These are phyloP conservation scores for Notodonta dromedarius DNA, from an alignment of 2,888 invertebrate species.

Conservation along the genomic window DNA sequence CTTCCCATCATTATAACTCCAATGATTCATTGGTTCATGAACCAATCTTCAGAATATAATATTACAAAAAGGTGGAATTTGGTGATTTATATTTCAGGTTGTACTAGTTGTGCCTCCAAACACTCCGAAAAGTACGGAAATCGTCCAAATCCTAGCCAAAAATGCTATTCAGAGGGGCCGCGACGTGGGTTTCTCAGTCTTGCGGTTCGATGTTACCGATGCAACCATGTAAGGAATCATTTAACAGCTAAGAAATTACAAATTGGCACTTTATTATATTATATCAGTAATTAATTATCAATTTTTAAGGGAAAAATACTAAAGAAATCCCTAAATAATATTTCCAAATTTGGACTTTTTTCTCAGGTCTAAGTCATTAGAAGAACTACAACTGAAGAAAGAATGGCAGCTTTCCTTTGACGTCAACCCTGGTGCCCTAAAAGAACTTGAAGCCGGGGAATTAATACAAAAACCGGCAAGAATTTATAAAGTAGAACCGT, in stretches of 20 bases:
- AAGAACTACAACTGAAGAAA: conserved; percentile 60
- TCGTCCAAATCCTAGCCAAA: conserved; percentile 60
- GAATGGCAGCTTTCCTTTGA: conserved; percentile 70
- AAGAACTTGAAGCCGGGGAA: conserved; percentile 24
- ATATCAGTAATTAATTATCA: no score
- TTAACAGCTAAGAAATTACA: no score
- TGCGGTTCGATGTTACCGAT: conserved; percentile 70
- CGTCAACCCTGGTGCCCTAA: conserved; percentile 48
- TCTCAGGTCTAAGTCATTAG: conserved; percentile 62
- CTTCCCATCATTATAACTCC: no score
- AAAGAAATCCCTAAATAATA: no score
- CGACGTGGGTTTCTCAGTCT: conserved; percentile 62
- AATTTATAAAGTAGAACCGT: not conserved
- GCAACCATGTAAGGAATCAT: conserved; percentile 52
- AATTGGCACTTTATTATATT: no score
- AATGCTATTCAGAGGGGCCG: conserved; percentile 64
- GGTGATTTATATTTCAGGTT: conserved; percentile 48
- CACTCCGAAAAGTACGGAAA: conserved; percentile 50
- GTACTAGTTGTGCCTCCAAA: conserved; percentile 65
- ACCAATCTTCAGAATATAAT: no score
- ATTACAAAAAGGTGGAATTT: not conserved
- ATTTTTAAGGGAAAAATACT: no score
- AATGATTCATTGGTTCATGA: no score
- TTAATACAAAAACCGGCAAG: conserved; percentile 4
- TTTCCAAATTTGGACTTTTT: not conserved